Conservation (phyloP, 2,797 vertebrate genomes). For the Pipistrellus pipistrellus region DNA sequence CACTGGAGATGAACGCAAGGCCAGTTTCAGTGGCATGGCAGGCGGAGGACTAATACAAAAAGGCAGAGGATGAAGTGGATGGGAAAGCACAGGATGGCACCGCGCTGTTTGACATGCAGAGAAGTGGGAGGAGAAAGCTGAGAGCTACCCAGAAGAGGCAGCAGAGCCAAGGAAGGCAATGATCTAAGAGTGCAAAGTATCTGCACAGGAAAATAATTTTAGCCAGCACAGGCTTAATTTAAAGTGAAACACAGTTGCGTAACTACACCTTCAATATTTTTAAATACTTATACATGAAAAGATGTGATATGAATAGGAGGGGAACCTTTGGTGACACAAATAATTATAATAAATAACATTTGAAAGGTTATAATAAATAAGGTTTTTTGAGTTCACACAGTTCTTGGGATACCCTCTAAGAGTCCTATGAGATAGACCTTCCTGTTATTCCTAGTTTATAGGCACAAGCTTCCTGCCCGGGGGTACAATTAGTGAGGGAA, state of each 20-base stretch:
- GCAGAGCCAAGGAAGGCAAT: background rate
- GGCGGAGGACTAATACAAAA: background rate
- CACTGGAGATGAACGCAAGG: background rate
- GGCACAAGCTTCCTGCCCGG: background rate
- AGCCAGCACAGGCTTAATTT: background rate
- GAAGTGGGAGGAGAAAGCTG: background rate
- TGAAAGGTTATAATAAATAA: background rate
- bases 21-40: background rate
- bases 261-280: background rate
- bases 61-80: background rate
- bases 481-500: background rate
- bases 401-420: background rate
- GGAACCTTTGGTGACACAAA: constrained; percentile 17
- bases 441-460: background rate
- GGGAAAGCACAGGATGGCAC: background rate
- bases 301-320: background rate
- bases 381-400: background rate
- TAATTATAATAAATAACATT: background rate
- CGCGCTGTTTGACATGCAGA: background rate
- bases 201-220: constrained; percentile 22
- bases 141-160: background rate
- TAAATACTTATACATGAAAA: background rate
- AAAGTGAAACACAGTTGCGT: background rate
- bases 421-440: background rate
- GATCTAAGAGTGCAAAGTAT: constrained; percentile 26